Evolutionary conservation across 2,888 invertebrate genomes (phyloP), one percentile per base, ranked within the genome.

Genomic region (Aethes cnicana): DNA sequence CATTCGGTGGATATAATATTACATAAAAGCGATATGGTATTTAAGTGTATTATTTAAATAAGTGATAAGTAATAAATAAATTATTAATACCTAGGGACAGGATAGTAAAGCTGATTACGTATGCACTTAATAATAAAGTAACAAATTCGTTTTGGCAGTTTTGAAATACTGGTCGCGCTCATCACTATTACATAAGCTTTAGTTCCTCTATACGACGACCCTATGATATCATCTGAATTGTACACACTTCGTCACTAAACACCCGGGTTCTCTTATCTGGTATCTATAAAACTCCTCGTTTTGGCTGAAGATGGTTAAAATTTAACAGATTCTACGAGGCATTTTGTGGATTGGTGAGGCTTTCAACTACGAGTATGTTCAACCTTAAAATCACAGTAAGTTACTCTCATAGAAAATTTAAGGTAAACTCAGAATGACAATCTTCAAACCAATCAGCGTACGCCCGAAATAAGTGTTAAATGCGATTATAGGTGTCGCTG

Each of bases 151-250:
- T 86, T 88, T 86, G 87, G 84, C 84, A 83, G 81, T 84, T 79
- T 63, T 60, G 56, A 85, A 52, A 86, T 85, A 87, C 83, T 85
- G 84, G 71, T 84, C 71, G 77, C 85, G 77, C 75, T 77, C 61
- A 63, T 71, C 82, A 86, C 86, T 79, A 72, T 68, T 68, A 87
- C 87, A 86, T 72, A 86, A 87, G 86, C 86, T 61, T 69, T 69
- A 48, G 26, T 14, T 43, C 36, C 36, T 43, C 28, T 36, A 35
- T 36, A 37, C 16, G 35, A 43, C 23, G 17, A 36, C n/a, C n/a
- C n/a, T n/a, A n/a, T 8, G 39, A 17, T 7, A 18, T 4, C 20
- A 33, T 25, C 21, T 23, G 37, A 23, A 25, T 36, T 36, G 35
- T 11, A 43, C 43, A 50, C 47, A 20, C 12, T 9, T 20, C 4